Base-by-base conservation (phyloP, 2,797 vertebrate species). In the Stomatorhinus walkeri region DNA sequence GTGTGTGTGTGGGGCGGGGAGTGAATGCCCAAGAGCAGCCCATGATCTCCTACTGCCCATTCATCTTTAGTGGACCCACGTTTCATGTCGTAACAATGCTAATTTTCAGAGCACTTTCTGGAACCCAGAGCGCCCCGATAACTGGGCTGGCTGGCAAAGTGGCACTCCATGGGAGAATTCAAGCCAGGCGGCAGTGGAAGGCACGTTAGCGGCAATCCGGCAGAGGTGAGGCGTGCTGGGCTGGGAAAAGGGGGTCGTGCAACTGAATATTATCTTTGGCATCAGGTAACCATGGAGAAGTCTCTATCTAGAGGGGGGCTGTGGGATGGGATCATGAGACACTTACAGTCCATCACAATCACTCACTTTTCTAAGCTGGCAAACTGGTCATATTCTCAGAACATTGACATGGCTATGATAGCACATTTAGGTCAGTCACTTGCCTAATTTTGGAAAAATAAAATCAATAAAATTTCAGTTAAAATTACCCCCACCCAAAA, bases 221-320 rank as follows among this genome's bases (percentile, higher is more conserved):
- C 32, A 68, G 12, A 85, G 87, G 85, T 40, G 22, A 87, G 88
- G 36, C 49, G 79, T 84, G 54, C 43, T 87, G 88, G 84, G 24
- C 12, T 88, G 79, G 32, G 32, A 19, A 52, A 28, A n/a, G 84
- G 56, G 52, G 72, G 49, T 12, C 12, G 12, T 10, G 68, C n/a
- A 43, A 24, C 48, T 89, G 28, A 90, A 86, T 85, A 86, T 88
- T 90, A 89, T 89, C 88, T 89, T 32, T 56, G 61, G 46, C 79
- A 90, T 90, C 72, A 87, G 89, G 88, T 89, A 90, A 87, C 72
- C n/a, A 68, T 43, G 54, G 64, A 88, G 76, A n/a, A 5, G 24
- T 36, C 46, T 84, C 79, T 4, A 24, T 88, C 88, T 46, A 12
- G 32, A 19, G 48, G 81, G 52, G 32, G 14, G 61, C 14, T 19